Evolutionary conservation across 2,113 vertebrate species (phyloP).

Genomic region (Monopterus albus): DNA sequence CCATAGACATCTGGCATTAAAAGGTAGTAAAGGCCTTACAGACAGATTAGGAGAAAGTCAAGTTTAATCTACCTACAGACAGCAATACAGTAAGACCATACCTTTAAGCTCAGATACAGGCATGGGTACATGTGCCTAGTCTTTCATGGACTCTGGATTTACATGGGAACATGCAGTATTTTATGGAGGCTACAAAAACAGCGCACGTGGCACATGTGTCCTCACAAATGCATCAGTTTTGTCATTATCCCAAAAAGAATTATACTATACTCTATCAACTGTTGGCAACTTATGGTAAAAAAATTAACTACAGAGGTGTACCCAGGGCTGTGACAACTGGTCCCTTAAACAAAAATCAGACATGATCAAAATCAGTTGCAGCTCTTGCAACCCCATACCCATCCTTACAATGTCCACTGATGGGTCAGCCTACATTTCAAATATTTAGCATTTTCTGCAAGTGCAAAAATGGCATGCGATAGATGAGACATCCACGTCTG

Average conservation of each 20-base stretch:
- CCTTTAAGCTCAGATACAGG: not conserved
- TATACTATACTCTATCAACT: not conserved
- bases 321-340: slow-evolving; percentile 3
- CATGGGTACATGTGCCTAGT: slow-evolving; percentile 11
- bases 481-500: not conserved
- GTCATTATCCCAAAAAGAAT: not conserved
- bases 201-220: no score
- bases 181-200: no score
- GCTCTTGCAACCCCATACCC: not conserved
- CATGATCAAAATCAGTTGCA: slow-evolving; percentile 31
- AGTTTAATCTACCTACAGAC: not conserved
- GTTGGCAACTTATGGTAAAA: slow-evolving; percentile 25
- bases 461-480: not conserved
- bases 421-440: slow-evolving; percentile 35
- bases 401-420: slow-evolving; percentile 1
- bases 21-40: not conserved
- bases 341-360: slow-evolving; percentile 35
- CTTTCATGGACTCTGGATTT: no score
- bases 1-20: not conserved
- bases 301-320: slow-evolving; percentile 51
- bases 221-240: no score
- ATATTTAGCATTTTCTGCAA: slow-evolving; percentile 14
- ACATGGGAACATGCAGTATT: no score
- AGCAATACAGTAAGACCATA: no score
- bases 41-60: not conserved